Evolutionary conservation across 2,113 vertebrate genomes (phyloP).

Genomic region (Syngnathus floridae): DNA sequence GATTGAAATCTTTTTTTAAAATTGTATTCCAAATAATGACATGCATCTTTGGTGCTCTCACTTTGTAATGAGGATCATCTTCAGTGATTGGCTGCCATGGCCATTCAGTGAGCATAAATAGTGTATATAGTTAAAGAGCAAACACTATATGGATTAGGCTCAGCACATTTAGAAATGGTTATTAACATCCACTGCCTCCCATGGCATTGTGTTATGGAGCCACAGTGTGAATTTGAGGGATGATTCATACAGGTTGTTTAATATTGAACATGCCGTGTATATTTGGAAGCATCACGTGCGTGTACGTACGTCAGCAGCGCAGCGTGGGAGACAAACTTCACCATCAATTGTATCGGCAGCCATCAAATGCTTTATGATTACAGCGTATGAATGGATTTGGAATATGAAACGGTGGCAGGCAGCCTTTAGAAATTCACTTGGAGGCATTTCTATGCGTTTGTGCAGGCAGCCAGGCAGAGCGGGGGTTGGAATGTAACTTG

Average conservation of each 20-base stretch:
- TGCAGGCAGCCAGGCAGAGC: too few relatives aligned
- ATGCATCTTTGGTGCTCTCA: too few relatives aligned
- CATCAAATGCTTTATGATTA: background rate
- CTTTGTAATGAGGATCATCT: too few relatives aligned
- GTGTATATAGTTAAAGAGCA: background rate
- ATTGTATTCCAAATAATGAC: too few relatives aligned
- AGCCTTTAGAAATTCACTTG: background rate
- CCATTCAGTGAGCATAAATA: background rate
- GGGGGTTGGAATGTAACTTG: too few relatives aligned
- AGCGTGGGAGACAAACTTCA: background rate
- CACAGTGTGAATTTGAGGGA: background rate
- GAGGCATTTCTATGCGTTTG: background rate
- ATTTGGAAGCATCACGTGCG: background rate
- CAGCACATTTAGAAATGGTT: slow-evolving; percentile 42
- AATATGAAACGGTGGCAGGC: background rate
- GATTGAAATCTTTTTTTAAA: too few relatives aligned
- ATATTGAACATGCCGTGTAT: background rate
- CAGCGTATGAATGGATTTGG: background rate
- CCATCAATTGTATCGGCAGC: background rate
- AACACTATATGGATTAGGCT: background rate
- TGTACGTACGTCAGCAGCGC: background rate
- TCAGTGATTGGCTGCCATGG: background rate
- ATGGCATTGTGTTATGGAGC: background rate
- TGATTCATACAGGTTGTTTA: background rate
- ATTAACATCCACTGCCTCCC: slow-evolving; percentile 27